These are phyloP conservation scores for Dryoscopus gambensis DNA, from an alignment of 2,113 vertebrate species.

Conservation along the genomic window DNA sequence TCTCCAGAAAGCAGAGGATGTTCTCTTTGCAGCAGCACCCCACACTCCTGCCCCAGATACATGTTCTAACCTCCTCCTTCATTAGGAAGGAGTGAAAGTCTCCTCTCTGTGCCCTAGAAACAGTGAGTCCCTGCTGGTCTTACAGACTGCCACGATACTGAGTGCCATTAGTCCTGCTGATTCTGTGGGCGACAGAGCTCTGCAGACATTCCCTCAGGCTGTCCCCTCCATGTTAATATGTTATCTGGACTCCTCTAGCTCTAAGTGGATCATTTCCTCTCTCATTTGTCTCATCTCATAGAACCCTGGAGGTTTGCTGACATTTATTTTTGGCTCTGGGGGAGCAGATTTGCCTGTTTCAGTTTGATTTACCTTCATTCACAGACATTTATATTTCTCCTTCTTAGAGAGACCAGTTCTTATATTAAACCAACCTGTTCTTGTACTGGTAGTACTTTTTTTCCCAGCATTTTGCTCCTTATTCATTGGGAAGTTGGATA, in stretches of 20 bases:
- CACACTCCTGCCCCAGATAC: background rate
- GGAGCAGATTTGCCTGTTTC: background rate
- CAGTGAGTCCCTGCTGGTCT: background rate
- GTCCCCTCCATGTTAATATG: background rate
- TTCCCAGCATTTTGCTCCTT: background rate
- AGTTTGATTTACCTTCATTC: conserved; percentile 1
- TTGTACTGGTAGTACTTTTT: background rate
- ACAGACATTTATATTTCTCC: background rate
- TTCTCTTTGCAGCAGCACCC: background rate
- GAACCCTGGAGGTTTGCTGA: background rate
- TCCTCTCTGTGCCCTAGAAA: background rate
- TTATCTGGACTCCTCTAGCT: background rate
- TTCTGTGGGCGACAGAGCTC: background rate
- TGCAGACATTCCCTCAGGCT: background rate
- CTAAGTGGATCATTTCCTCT: background rate
- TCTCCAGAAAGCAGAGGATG: background rate
- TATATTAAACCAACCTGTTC: background rate
- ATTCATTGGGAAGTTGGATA: background rate
- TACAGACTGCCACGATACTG: background rate
- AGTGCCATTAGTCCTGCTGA: background rate
- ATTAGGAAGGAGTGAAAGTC: background rate
- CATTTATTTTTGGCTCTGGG: conserved; percentile 1
- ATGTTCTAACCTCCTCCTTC: background rate
- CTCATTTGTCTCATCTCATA: background rate
- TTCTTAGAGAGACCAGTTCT: background rate